phyloP scores from a whole-genome alignment of 2,888 invertebrate species.

The Prionchulus punctatus region DNA sequence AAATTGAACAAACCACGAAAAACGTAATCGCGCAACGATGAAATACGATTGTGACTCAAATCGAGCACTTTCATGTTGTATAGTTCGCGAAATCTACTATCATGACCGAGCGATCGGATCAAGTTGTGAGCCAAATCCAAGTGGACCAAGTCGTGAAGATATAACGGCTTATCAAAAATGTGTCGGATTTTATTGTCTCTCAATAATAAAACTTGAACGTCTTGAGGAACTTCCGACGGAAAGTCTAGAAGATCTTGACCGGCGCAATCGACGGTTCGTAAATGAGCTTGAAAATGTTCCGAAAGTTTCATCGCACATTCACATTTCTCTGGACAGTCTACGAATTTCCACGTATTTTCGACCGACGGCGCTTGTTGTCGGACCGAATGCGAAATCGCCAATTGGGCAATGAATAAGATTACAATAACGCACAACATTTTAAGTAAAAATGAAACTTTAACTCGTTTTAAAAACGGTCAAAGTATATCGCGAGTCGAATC shows the following conservation, averaged over 20 bases:
- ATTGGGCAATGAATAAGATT: neutral
- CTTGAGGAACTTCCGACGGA: slow-evolving; percentile 26
- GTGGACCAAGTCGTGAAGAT: slow-evolving; percentile 25
- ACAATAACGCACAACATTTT: neutral
- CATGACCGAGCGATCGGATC: slow-evolving; percentile 12
- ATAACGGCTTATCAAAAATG: slow-evolving; percentile 30
- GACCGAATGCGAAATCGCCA: neutral
- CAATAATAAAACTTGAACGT: slow-evolving; percentile 32
- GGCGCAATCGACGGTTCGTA: slow-evolving; percentile 32
- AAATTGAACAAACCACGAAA: slow-evolving; percentile 33
- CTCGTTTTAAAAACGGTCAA: no score
- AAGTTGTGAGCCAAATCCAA: slow-evolving; percentile 35
- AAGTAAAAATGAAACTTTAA: no score
- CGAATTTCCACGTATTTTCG: neutral
- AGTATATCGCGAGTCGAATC: no score
- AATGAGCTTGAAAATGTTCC: slow-evolving; percentile 13
- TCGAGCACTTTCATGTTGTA: slow-evolving; percentile 27
- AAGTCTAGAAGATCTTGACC: slow-evolving; percentile 21
- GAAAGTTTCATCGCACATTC: slow-evolving; percentile 15
- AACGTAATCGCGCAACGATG: slow-evolving; percentile 32
- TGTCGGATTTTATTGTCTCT: slow-evolving; percentile 31
- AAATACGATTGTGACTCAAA: slow-evolving; percentile 31
- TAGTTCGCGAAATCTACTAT: slow-evolving; percentile 20
- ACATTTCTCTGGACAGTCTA: slow-evolving; percentile 15
- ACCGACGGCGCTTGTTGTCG: neutral